phyloP scores from a whole-genome alignment of 1,140 invertebrate species.

The Calliopsis andreniformis region DNA sequence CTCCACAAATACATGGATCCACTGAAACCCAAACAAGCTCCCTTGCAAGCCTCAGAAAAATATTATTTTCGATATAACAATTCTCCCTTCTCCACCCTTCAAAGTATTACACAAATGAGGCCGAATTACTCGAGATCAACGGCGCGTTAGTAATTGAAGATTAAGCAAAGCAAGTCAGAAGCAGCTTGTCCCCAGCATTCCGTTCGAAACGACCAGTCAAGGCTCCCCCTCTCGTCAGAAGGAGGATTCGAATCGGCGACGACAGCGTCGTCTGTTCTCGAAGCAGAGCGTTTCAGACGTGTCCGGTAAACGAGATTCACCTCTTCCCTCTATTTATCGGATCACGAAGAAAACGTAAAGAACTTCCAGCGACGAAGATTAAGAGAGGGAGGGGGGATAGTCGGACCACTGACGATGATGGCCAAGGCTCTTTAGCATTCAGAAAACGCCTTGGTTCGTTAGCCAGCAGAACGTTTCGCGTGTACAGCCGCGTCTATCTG shows the following conservation, averaged over 20 bases:
- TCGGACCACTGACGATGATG: slow-evolving; percentile 49
- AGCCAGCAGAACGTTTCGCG: slow-evolving; percentile 54
- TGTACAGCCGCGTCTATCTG: background rate
- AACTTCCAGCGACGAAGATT: slow-evolving; percentile 63
- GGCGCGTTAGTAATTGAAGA: background rate
- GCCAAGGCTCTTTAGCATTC: slow-evolving; percentile 67
- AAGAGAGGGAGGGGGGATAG: slow-evolving; percentile 49
- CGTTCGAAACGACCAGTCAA: background rate
- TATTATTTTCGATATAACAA: no score
- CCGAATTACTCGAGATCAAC: no score
- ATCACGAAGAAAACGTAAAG: slow-evolving; percentile 57
- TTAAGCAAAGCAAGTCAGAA: background rate
- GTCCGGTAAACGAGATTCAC: slow-evolving; percentile 59
- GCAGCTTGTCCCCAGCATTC: background rate
- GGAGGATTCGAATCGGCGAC: slow-evolving; percentile 21
- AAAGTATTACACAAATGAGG: no score
- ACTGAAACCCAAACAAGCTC: no score
- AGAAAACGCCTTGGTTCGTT: slow-evolving; percentile 71
- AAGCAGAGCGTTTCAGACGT: slow-evolving; percentile 54
- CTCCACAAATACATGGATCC: no score
- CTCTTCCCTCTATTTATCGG: slow-evolving; percentile 54
- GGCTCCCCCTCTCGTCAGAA: slow-evolving; percentile 22
- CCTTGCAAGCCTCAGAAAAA: no score
- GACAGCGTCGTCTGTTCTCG: slow-evolving; percentile 15
- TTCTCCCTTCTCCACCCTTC: no score